Evolutionary conservation across 2,888 invertebrate species (phyloP).

Genomic region (Agapetus fuscipes): DNA sequence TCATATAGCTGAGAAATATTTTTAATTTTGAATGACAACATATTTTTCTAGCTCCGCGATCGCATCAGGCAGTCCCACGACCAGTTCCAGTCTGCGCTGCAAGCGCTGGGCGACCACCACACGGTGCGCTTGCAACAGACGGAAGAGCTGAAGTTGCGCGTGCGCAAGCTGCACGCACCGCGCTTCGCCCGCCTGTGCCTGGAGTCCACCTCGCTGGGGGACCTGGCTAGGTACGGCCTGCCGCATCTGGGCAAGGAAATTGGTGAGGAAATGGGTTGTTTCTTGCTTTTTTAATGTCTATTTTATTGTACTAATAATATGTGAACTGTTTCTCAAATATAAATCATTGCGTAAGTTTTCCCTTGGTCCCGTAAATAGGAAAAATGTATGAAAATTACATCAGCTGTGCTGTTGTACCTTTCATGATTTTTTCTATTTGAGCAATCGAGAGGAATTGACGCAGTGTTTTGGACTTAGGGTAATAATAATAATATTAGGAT

Average conservation of each 20-base stretch:
- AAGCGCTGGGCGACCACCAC: slow-evolving; percentile 59
- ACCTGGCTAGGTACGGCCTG: slow-evolving; percentile 63
- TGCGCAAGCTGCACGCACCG: slow-evolving; percentile 71
- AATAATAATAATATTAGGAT: too few species aligned
- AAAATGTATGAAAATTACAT: too few species aligned
- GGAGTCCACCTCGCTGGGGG: slow-evolving; percentile 75
- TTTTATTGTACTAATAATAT: not conserved
- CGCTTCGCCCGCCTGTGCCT: slow-evolving; percentile 69
- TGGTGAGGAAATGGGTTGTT: slow-evolving; percentile 37
- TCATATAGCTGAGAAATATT: too few species aligned
- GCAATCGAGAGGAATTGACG: too few species aligned
- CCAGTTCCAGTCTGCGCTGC: slow-evolving; percentile 61
- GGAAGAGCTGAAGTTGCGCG: slow-evolving; percentile 66
- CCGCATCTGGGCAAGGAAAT: slow-evolving; percentile 58
- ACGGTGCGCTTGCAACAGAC: slow-evolving; percentile 66
- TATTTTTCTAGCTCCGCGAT: slow-evolving; percentile 61
- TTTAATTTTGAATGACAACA: too few species aligned
- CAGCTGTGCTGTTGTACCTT: too few species aligned
- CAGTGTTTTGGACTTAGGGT: too few species aligned
- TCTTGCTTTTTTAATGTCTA: too few species aligned
- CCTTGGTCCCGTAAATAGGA: too few species aligned
- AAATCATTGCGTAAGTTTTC: too few species aligned
- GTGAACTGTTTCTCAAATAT: not conserved
- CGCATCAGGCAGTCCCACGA: slow-evolving; percentile 68
- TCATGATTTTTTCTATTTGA: too few species aligned